Base-by-base conservation (phyloP, 1,140 invertebrate genomes). In the Anadara kagoshimensis region DNA sequence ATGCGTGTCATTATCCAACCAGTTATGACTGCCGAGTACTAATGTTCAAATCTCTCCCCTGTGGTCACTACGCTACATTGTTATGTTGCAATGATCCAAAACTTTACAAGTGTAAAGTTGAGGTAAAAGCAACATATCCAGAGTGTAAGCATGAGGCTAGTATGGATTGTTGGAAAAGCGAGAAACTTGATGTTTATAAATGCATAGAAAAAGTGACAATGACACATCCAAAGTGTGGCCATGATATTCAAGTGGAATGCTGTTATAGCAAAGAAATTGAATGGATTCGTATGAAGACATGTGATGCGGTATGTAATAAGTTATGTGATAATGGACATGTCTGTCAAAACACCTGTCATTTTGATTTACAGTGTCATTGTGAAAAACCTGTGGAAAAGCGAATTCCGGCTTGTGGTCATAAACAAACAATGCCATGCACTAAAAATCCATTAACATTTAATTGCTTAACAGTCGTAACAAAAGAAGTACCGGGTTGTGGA, bases 1-100 rank as follows among this genome's bases (percentile, higher is more conserved):
- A 73, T 20, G 16, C 10, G 12, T 88, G 86, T 47, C 74, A 85
- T 67, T 59, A 53, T 14, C 80, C 73, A 57, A 45, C 26, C 1
- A 26, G 64, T 20, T 87, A 85, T 65, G 47, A 70, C 0, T 45
- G 62, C 10, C 43, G 16, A 10, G 64, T 44, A 20, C 10, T 24
- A 18, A 53, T 67, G 41, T 3, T 22, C 14, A 43, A 64, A n/a
- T 10, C 0, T 51, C 57, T 73, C 8, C 5, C 5, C 10, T 73
- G 70, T 47, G 43, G 41, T 0, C 70, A 73, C 36, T n/a, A 8
- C 1, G 43, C 26, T 18, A 51, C 26, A n/a, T 54, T 73, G 4
- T 1, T 51, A 26, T 73, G 70, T 22, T 44, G 44, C 20, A 16
- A 53, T 3, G 29, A 56, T 51, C 36, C n/a, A 16, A 11, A 16